Percentiles rank a stretch among this genome's conserved stretches.
Conservation (phyloP, 2,888 invertebrate genomes). For the Archaeoteleia sp. region DNA sequence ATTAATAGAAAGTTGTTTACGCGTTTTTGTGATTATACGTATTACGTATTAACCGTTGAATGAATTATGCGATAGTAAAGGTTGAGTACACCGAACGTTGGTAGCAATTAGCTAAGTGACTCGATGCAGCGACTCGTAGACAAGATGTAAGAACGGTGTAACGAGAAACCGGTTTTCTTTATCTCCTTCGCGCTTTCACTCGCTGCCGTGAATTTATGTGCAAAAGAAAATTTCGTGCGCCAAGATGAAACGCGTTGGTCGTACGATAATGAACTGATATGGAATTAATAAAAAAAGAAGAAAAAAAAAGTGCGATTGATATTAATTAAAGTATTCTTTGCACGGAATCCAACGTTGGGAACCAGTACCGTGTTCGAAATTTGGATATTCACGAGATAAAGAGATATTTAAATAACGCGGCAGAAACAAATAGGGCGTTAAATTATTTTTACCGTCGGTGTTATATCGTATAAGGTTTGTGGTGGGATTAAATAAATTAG, state of each 20-base stretch:
- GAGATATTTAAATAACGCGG: too few species aligned
- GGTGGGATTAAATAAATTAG: too few species aligned
- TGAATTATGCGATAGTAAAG: constrained; percentile 49
- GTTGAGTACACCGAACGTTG: constrained; percentile 51
- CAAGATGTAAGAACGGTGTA: constrained; percentile 67
- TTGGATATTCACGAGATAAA: too few species aligned
- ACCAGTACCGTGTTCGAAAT: too few species aligned
- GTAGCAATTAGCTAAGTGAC: constrained; percentile 67
- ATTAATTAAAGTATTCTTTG: not conserved
- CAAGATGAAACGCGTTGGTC: constrained; percentile 53
- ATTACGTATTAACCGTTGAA: constrained; percentile 47
- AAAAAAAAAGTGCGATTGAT: not conserved
- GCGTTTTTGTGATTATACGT: constrained; percentile 43
- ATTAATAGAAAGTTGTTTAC: constrained; percentile 41
- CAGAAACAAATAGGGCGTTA: too few species aligned
- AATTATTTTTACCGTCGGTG: too few species aligned
- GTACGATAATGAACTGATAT: constrained; percentile 52
- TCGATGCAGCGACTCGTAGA: constrained; percentile 64
- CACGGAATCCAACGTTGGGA: not conserved
- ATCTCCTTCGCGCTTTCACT: constrained; percentile 37
- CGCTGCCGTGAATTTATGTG: constrained; percentile 11
- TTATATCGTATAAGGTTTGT: too few species aligned
- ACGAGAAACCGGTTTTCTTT: constrained; percentile 67
- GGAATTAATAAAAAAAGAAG: constrained; percentile 3
- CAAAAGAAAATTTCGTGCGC: constrained; percentile 41